Conservation (phyloP, 1,140 invertebrate genomes). For the roundworm (Caenorhabditis elegans) region DNA sequence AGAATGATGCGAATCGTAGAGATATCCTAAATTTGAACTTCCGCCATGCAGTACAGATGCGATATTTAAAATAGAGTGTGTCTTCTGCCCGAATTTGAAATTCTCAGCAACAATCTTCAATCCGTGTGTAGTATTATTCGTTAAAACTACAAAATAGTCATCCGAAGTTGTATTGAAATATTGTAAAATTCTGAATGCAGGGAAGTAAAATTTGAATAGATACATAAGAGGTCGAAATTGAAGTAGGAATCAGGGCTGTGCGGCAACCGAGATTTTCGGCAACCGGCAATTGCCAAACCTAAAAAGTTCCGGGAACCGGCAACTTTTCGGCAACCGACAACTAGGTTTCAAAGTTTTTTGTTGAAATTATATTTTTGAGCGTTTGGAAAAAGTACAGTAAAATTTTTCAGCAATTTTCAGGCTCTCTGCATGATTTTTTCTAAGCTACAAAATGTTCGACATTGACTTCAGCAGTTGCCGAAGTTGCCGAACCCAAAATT, state of each 20-base stretch:
- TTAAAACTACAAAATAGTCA: constrained; percentile 86
- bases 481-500: too few relatives aligned
- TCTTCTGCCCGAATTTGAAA: constrained; percentile 72
- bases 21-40: constrained; percentile 74
- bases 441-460: too few relatives aligned
- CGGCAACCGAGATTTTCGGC: too few relatives aligned
- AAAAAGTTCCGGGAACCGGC: too few relatives aligned
- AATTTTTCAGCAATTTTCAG: background rate
- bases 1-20: constrained; percentile 90
- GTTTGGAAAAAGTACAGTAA: background rate
- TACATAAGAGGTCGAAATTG: constrained; percentile 20
- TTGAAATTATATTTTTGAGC: too few relatives aligned
- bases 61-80: background rate
- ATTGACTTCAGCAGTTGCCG: too few relatives aligned
- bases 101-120: constrained; percentile 81
- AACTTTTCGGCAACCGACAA: too few relatives aligned
- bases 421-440: background rate
- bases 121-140: constrained; percentile 81
- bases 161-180: constrained; percentile 80
- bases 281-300: too few relatives aligned
- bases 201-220: constrained; percentile 63
- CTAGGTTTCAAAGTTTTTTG: too few relatives aligned
- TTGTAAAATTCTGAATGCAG: constrained; percentile 77
- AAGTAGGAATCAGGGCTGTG: too few relatives aligned
- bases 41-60: background rate